phyloP scores from a whole-genome alignment of 2,113 vertebrate species.

The Chrysemys picta region DNA sequence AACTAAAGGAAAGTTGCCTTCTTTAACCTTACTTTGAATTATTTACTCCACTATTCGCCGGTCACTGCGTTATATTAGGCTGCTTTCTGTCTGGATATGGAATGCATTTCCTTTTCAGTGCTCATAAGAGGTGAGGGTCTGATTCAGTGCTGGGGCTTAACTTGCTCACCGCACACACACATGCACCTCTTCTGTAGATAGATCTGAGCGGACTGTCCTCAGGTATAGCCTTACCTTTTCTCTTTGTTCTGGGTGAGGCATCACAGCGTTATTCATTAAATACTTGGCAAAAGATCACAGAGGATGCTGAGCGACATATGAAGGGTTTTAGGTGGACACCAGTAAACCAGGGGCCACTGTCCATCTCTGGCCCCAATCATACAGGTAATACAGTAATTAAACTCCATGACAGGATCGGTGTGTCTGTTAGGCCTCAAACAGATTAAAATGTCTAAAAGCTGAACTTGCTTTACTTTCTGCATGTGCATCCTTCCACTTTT shows the following conservation, averaged over 20 bases:
- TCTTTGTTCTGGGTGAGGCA: too few species aligned
- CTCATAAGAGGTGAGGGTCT: not conserved
- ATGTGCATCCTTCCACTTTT: not conserved
- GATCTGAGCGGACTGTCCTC: too few species aligned
- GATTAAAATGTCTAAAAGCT: not conserved
- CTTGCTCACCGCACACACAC: not conserved
- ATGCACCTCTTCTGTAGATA: too few species aligned
- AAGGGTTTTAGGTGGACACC: not conserved
- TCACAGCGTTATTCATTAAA: too few species aligned
- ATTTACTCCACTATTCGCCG: constrained; percentile 42
- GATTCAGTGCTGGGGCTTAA: constrained; percentile 16
- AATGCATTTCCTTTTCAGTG: not conserved
- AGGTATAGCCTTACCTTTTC: too few species aligned
- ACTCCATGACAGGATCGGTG: not conserved
- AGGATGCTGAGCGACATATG: too few species aligned
- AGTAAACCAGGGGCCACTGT: not conserved
- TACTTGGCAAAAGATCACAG: too few species aligned
- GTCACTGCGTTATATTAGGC: constrained; percentile 14
- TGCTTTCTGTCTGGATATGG: constrained; percentile 16
- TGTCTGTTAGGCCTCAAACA: not conserved
- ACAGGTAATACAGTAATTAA: not conserved
- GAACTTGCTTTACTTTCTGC: not conserved
- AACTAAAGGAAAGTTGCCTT: constrained; percentile 45
- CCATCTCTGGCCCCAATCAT: not conserved
- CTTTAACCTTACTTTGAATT: constrained; percentile 42